A percentile compares a stretch with the other conserved stretches of the same genome.
These are phyloP conservation scores for Ophion ellenae DNA, from an alignment of 2,888 invertebrate genomes.

Conservation along the genomic window DNA sequence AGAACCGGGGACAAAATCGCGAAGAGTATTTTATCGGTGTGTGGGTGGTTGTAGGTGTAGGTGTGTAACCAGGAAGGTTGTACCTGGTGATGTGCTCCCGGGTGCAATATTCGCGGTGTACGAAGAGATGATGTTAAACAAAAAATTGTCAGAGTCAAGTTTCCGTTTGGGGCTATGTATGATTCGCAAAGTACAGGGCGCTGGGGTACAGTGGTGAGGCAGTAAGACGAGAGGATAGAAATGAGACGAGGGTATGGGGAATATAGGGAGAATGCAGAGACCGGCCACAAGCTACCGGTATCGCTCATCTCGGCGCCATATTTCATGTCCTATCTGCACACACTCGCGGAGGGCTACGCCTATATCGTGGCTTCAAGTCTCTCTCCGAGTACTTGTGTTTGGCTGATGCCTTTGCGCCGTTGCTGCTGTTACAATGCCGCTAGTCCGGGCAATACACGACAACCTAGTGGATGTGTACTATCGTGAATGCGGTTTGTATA, in stretches of 20 bases:
- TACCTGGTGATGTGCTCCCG: constrained; percentile 7
- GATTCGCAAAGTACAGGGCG: constrained; percentile 52
- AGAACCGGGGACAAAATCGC: constrained; percentile 51
- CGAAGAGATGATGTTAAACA: constrained; percentile 5
- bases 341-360: constrained; percentile 72
- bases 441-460: constrained; percentile 50
- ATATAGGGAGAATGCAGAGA: constrained; percentile 39
- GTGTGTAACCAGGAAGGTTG: constrained; percentile 1
- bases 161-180: constrained; percentile 63
- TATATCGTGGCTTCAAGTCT: constrained; percentile 70
- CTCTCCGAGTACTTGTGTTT: constrained; percentile 50
- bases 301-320: constrained; percentile 80
- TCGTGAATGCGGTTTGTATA: constrained; percentile 46
- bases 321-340: constrained; percentile 79
- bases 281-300: constrained; percentile 74
- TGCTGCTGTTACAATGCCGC: constrained; percentile 55
- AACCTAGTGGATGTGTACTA: constrained; percentile 36
- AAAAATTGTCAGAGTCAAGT: constrained; percentile 64
- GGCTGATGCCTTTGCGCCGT: constrained; percentile 47
- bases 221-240: constrained; percentile 52
- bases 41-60: constrained; percentile 35
- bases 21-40: constrained; percentile 15
- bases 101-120: background rate
- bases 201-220: constrained; percentile 38
- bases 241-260: constrained; percentile 47